Evolutionary conservation across 2,888 invertebrate species (phyloP).

Genomic region (Frankliniella intonsa): DNA sequence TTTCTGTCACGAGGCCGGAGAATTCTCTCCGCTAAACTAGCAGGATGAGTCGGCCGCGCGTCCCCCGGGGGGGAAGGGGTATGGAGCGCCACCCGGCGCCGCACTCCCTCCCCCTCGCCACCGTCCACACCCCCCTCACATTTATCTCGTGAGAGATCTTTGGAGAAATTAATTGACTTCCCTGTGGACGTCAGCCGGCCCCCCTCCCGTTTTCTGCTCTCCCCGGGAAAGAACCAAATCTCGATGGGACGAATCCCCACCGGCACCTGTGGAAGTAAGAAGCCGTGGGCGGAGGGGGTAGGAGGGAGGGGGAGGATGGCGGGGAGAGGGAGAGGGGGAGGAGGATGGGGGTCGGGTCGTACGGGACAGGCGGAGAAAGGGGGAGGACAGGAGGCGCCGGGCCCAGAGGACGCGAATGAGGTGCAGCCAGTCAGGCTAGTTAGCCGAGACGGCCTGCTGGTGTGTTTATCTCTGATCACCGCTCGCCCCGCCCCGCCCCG

Average conservation of each 20-base stretch:
- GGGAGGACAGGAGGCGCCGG: not conserved
- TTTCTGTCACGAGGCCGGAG: not conserved
- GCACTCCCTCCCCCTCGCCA: not conserved
- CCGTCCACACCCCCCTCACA: not conserved
- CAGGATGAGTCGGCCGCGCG: not conserved
- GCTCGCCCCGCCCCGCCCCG: no score
- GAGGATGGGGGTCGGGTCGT: no score
- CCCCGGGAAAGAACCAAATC: no score
- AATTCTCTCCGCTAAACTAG: not conserved
- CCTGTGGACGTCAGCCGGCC: not conserved
- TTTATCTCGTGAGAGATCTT: not conserved
- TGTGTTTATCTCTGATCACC: no score
- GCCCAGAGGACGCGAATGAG: no score
- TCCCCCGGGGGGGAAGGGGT: not conserved
- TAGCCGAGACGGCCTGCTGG: no score
- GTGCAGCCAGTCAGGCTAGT: no score
- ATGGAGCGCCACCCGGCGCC: not conserved
- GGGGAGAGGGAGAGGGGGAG: no score
- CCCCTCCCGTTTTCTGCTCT: no score
- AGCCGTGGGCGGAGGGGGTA: not conserved
- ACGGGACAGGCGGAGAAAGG: not conserved
- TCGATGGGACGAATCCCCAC: no score
- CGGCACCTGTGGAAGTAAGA: not conserved
- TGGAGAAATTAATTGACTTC: not conserved
- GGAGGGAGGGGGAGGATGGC: not conserved